phyloP scores from a whole-genome alignment of 2,113 vertebrate species.

The Lamprotornis superbus region DNA sequence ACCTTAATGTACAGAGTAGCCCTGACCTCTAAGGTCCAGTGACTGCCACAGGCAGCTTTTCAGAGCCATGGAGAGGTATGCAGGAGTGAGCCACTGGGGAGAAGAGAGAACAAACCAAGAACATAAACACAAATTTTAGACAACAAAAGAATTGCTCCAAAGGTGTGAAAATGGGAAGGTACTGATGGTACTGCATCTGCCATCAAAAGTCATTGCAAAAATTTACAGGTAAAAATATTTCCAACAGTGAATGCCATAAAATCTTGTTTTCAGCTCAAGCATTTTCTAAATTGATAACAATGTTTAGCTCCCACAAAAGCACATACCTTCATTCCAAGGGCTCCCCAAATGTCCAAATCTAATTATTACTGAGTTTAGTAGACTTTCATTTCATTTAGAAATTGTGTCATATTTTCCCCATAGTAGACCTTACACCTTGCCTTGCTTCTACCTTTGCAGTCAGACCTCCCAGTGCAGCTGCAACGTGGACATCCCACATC shows the following conservation, averaged over 20 bases:
- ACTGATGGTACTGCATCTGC: neutral
- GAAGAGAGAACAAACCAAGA: neutral
- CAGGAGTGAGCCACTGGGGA: neutral
- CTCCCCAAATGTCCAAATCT: neutral
- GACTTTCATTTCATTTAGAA: constrained; percentile 2
- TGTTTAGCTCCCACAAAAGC: neutral
- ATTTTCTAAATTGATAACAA: neutral
- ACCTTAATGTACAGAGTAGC: neutral
- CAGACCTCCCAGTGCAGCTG: neutral
- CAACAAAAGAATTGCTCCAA: neutral
- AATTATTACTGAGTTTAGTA: neutral
- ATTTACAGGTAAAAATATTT: neutral
- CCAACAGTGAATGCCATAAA: neutral
- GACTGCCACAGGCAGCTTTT: neutral
- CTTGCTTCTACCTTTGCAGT: neutral
- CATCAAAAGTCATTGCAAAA: neutral
- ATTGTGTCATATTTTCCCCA: neutral
- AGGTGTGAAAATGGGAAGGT: neutral
- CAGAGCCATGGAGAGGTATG: neutral
- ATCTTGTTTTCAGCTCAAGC: neutral
- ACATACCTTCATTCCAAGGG: neutral
- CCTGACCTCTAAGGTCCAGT: neutral
- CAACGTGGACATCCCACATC: fast-evolving
- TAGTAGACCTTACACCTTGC: neutral
- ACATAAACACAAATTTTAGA: neutral